Conservation (phyloP, 1,140 invertebrate species). For the Phymorhynchus buccinoides region DNA sequence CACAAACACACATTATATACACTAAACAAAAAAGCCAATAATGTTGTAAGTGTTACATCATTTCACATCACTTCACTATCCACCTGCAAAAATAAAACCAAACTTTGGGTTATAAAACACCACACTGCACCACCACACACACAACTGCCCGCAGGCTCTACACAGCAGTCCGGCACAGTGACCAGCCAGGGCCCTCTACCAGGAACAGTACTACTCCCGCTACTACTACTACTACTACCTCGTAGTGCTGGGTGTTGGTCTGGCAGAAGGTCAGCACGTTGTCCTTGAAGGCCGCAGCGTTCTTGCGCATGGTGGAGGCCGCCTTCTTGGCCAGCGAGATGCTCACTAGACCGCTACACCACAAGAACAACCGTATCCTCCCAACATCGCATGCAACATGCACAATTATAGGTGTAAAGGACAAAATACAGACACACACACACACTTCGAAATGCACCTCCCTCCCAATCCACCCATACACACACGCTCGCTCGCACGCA, state of each 20-base stretch:
- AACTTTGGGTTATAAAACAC: no score
- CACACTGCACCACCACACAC: not conserved
- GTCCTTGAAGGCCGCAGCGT: conserved; percentile 72
- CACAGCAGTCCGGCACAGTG: not conserved
- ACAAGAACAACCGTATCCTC: conserved; percentile 11
- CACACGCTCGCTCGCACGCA: no score
- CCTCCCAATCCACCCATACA: no score
- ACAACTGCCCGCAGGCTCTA: not conserved
- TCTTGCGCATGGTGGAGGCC: conserved; percentile 65
- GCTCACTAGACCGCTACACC: conserved; percentile 60
- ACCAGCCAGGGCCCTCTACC: not conserved
- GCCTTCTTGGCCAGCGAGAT: conserved; percentile 64
- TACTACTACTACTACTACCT: conserved; percentile 58
- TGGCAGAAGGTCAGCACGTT: conserved; percentile 72
- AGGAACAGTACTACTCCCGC: not conserved
- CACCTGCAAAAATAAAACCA: no score
- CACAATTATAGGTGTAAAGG: no score
- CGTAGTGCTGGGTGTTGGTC: conserved; percentile 70
- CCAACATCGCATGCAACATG: not conserved
- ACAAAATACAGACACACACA: no score
- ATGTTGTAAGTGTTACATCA: no score
- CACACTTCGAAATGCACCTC: no score
- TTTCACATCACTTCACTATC: no score
- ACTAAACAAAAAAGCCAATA: no score
- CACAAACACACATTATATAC: no score